Percentiles rank a stretch among this genome's conserved stretches.
These are phyloP conservation scores for Hirudo medicinalis DNA, from an alignment of 1,140 invertebrate species.

Conservation along the genomic window DNA sequence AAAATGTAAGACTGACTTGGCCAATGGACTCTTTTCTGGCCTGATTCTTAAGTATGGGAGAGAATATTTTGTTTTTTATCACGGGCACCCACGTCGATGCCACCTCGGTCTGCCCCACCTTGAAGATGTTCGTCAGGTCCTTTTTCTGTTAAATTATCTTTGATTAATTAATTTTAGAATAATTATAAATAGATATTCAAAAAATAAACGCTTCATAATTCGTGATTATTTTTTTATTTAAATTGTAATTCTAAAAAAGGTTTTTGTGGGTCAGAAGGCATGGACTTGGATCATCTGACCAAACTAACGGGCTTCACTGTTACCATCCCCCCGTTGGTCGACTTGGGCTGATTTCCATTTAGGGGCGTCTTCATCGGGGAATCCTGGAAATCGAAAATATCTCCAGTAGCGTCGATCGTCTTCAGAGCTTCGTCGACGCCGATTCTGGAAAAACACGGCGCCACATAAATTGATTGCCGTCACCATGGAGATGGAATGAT, in stretches of 20 bases:
- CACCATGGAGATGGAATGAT: no score
- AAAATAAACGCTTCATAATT: background rate
- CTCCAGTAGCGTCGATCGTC: background rate
- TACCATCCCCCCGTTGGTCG: background rate
- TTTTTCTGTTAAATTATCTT: background rate
- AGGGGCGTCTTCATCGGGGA: background rate
- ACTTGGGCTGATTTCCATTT: background rate
- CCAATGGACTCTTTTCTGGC: background rate
- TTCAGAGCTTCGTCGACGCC: constrained; percentile 6
- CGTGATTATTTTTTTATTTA: background rate
- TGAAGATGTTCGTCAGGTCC: constrained; percentile 2
- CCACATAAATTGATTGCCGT: no score
- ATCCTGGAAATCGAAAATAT: constrained; percentile 2
- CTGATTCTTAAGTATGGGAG: background rate
- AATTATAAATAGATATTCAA: background rate
- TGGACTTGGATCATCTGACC: no score
- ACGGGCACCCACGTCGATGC: background rate
- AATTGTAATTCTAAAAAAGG: background rate
- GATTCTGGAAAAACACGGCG: background rate
- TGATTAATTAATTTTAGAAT: background rate
- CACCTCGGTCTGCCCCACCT: background rate
- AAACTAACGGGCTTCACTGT: background rate
- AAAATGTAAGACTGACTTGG: background rate
- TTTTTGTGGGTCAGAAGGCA: background rate
- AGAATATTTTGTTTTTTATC: background rate